Base-by-base conservation (phyloP, 2,797 vertebrate species). In the Rhodeus uyekii region DNA sequence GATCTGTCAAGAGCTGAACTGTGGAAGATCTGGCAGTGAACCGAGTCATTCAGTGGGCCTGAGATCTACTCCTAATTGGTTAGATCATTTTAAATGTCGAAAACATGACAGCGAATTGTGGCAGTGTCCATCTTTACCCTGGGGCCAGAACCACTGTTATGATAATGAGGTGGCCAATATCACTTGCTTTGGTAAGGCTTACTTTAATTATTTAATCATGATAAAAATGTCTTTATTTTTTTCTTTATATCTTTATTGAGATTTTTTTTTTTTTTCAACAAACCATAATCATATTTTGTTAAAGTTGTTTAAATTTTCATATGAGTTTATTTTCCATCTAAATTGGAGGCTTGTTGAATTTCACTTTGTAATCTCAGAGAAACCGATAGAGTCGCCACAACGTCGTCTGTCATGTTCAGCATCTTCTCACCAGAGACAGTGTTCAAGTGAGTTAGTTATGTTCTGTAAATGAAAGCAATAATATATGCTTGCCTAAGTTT, bases 1-100 rank as follows among this genome's bases (percentile, higher is more conserved):
- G 55, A 58, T 58, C 55, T 58, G 91, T 92, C 87, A 92, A 12
- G 69, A 58, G 24, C 55, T 87, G 55, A 78, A 82, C 39, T 86
- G 82, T 76, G 84, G 72, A 72, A 71, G 46, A 39, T 72, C 44
- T 65, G 79, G 24, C 1, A 60, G 19, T 48, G 22, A 48, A 34
- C 50, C 38, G 1, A 46, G 3, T 2, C 0, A 38, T 63, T 65
- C 65, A 58, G 48, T 3, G 38, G 67, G 64, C 12, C 10, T 46
- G 39, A 72, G 39, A 44, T 67, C 61, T 24, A 72, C 42, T 78
- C 68, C 12, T 24, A 76, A 76, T 10, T 85, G 84, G 84, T 44
- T 85, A n/a, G 71, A 80, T 67, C 2, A 76, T 4, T 2, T 85
- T 8, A 50, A 63, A n/a, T 86, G 81, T 72, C 42, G 76, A 4